phyloP scores from a whole-genome alignment of 2,888 invertebrate species.

The Drosophila colorata region DNA sequence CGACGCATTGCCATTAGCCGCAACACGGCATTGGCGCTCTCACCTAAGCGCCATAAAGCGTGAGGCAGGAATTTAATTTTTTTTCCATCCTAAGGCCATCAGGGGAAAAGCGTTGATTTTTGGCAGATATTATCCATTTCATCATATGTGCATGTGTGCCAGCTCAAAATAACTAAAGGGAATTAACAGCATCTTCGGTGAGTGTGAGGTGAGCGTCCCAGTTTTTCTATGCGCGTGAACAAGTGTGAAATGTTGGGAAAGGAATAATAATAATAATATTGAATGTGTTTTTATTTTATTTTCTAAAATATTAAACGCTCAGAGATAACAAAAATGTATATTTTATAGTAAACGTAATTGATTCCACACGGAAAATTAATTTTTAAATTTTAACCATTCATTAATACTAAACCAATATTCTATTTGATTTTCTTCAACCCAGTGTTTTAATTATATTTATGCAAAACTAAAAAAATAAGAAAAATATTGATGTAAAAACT shows the following conservation, averaged over 20 bases:
- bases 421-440: no score
- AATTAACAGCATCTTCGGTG: constrained; percentile 22
- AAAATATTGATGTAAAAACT: no score
- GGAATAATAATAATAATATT: neutral
- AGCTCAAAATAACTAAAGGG: constrained; percentile 47
- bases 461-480: no score
- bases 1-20: constrained; percentile 73
- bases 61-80: constrained; percentile 9
- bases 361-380: no score
- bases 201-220: neutral
- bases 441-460: no score
- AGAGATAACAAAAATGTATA: no score
- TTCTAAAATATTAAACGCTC: neutral
- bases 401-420: no score
- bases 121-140: constrained; percentile 36
- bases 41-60: constrained; percentile 70
- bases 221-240: no score
- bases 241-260: neutral
- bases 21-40: constrained; percentile 64
- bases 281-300: neutral
- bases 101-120: constrained; percentile 43
- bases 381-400: no score
- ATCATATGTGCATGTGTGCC: constrained; percentile 27
- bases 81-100: constrained; percentile 16
- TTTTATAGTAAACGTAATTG: no score